Conservation (phyloP, 2,797 vertebrate species). For the Falco rusticolus region DNA sequence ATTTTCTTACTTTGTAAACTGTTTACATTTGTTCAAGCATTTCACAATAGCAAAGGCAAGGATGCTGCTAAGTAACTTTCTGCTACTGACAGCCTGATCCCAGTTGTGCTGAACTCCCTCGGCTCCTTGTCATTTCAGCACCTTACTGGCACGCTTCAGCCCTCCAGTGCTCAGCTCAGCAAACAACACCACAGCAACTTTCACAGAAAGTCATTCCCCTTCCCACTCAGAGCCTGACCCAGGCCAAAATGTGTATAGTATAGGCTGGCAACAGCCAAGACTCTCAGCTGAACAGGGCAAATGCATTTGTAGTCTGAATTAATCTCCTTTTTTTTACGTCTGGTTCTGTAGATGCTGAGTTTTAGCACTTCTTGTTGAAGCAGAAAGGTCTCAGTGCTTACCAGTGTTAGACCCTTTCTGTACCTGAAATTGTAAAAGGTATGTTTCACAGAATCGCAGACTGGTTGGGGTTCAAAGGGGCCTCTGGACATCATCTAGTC, state of each 20-base stretch:
- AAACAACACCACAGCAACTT: too few species aligned
- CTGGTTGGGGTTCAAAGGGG: too few species aligned
- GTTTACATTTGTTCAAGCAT: background rate
- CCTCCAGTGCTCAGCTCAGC: background rate
- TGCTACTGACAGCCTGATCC: background rate
- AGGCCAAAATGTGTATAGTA: too few species aligned
- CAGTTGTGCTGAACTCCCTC: background rate
- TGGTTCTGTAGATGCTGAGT: background rate
- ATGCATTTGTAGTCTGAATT: background rate
- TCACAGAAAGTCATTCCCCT: background rate
- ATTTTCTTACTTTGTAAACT: background rate
- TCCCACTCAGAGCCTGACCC: background rate
- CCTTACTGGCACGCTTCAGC: too few species aligned
- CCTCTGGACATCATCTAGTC: too few species aligned
- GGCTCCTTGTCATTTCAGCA: background rate
- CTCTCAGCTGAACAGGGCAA: background rate
- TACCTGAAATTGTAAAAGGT: background rate
- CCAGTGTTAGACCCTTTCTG: background rate
- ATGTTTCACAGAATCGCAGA: background rate
- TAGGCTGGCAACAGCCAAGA: background rate
- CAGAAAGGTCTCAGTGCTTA: background rate
- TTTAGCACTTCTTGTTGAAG: background rate
- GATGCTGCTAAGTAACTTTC: background rate
- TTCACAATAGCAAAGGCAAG: background rate
- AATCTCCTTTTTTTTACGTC: background rate